Conservation (phyloP, 2,113 vertebrate genomes). For the Microcebus ravelobensis region DNA sequence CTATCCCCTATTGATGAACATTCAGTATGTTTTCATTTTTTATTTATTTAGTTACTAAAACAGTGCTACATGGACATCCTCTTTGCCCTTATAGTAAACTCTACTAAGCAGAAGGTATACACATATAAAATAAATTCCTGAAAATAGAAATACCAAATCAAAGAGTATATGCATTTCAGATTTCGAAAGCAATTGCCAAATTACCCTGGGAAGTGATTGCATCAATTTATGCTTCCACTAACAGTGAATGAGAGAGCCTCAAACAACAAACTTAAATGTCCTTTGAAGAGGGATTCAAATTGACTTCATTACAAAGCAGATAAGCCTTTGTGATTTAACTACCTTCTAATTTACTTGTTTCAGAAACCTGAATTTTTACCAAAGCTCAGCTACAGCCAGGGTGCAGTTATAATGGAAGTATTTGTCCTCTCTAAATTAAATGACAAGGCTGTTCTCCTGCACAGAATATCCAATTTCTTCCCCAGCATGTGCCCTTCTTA, state of each 20-base stretch:
- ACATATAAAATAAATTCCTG: neutral
- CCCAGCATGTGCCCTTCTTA: neutral
- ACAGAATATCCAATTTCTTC: neutral
- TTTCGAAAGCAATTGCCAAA: neutral
- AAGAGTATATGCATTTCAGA: neutral
- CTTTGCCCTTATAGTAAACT: neutral
- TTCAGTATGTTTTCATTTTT: neutral
- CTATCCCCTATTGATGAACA: neutral
- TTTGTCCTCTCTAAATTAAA: conserved; percentile 30
- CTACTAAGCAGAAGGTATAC: neutral
- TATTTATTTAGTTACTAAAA: neutral
- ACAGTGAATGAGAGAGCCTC: neutral
- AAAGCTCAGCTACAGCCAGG: conserved; percentile 35
- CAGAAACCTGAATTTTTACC: conserved; percentile 19
- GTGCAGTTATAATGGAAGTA: neutral
- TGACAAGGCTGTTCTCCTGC: neutral
- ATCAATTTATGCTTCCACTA: neutral
- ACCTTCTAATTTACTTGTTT: conserved; percentile 37
- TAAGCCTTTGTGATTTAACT: neutral
- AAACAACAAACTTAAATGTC: neutral
- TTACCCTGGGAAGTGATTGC: neutral
- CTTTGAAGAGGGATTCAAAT: conserved; percentile 2
- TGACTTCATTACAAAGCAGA: conserved; percentile 20
- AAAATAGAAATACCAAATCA: conserved; percentile 17
- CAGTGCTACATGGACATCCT: neutral